Base-by-base conservation (phyloP, 2,797 vertebrate species). In the Onychomys torridus region DNA sequence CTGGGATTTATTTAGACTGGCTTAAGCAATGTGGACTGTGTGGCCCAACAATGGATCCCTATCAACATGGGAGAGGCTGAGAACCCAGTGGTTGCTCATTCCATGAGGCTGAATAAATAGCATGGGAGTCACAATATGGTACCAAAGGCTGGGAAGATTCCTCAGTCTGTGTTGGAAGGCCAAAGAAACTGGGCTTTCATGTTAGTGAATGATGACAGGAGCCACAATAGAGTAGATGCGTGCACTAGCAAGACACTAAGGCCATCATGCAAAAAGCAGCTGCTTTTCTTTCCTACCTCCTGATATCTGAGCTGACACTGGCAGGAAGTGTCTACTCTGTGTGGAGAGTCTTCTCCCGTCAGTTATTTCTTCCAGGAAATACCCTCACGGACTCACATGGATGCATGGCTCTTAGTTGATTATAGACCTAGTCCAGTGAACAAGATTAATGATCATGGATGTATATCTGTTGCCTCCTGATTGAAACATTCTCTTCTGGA, bases 331-430 rank as follows among this genome's bases (percentile, higher is more conserved):
- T n/a, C 46, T 55, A 29, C 46, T 55, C 84, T 37, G 4, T n/a
- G 34, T 71, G 34, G 46, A 71, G 34, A 37, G 13, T 25, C 34
- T 37, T 14, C 21, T n/a, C 1, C 13, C 34, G 27, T 49, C 34
- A 55, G 65, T 11, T 37, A 37, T 25, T 27, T 52, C 46, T 37
- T 37, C 34, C 65, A 69, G 29, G 46, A 55, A 37, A 86, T 37
- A 37, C 46, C 21, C 2, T 34, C 32, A 10, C 19, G 5, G 34
- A 8, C 6, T 12, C 34, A 7, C 11, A 3, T 0, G 49, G 43
- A 85, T 3, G 0, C 43, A 67, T 67, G 43, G 2, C 46, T 86
- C 21, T 86, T 69, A 69, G 65, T 37, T 69, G 32, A 49, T 52
- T 25, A 12, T 2, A 85, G 43, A 49, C 6, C 19, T 34, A 86